Base-by-base conservation (phyloP, 2,888 invertebrate genomes). In the Tanytarsus gracilentus region DNA sequence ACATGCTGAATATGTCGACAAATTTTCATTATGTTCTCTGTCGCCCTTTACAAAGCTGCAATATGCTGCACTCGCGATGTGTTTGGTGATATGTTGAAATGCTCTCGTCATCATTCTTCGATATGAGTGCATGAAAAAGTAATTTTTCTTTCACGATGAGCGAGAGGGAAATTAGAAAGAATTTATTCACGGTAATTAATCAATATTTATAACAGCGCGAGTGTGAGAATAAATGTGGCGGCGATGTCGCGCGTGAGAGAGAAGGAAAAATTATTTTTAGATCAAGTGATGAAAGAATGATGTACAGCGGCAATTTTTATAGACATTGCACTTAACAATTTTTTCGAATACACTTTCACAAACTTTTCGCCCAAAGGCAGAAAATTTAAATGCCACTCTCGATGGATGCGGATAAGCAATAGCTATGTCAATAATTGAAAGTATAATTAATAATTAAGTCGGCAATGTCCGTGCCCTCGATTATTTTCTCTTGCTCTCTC, bases 231-330 rank as follows among this genome's bases (percentile, higher is more conserved):
- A n/a, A n/a, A n/a, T n/a, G n/a, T n/a, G n/a, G n/a, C n/a, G n/a
- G n/a, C n/a, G n/a, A n/a, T n/a, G n/a, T n/a, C n/a, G n/a, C n/a
- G n/a, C n/a, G n/a, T n/a, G n/a, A n/a, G n/a, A n/a, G n/a, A n/a
- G n/a, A n/a, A n/a, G n/a, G n/a, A n/a, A n/a, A n/a, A 11, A 26
- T 18, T 52, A 52, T 52, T 52, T 52, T 52, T 52, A 52, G 52
- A 4, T 30, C 40, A 18, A 23, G 16, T 16, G 44, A 8, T 23
- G 44, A 44, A 14, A 52, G 52, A 52, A 52, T 52, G 52, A 52
- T 52, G 27, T 21, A 52, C 30, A 4, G 52, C 52, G 14, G 9
- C 30, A 52, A 52, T 52, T 52, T 52, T 30, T n/a, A n/a, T n/a
- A n/a, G n/a, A n/a, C n/a, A n/a, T n/a, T n/a, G n/a, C n/a, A n/a